Evolutionary conservation across 2,888 invertebrate species (phyloP).

Genomic region (Nephrocerus scutellatus): DNA sequence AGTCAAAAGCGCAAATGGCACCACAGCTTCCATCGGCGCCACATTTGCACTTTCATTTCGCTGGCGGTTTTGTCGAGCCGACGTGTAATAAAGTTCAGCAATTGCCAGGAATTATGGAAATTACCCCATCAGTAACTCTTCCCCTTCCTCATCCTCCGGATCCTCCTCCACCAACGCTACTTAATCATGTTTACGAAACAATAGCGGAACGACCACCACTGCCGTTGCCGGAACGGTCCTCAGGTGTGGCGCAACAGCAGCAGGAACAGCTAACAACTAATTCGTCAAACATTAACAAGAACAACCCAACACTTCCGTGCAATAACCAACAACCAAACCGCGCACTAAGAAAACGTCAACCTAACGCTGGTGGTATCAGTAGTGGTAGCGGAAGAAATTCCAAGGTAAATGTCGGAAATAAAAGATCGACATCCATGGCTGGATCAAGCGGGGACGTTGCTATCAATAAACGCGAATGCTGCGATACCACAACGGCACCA

Average conservation of each 20-base stretch:
- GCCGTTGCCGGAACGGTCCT: slow-evolving; percentile 19
- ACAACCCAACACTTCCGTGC: no score
- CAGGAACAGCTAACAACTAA: no score
- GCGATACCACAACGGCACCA: slow-evolving; percentile 2
- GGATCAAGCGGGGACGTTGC: no score
- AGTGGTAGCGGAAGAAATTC: no score
- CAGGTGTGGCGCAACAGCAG: no score
- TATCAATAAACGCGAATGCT: no score
- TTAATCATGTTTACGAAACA: slow-evolving; percentile 33
- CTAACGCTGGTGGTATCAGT: no score
- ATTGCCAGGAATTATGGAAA: slow-evolving; percentile 18
- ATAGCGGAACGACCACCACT: slow-evolving; percentile 28
- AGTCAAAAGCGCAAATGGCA: slow-evolving; percentile 18
- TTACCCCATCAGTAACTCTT: slow-evolving; percentile 12
- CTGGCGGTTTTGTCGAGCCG: slow-evolving; percentile 29
- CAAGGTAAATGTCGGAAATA: no score
- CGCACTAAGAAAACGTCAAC: no score
- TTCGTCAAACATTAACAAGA: no score
- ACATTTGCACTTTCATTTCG: slow-evolving; percentile 26
- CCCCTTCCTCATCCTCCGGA: slow-evolving; percentile 1
- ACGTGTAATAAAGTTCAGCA: slow-evolving; percentile 23
- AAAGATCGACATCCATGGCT: no score
- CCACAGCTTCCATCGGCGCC: slow-evolving; percentile 11
- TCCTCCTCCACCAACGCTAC: slow-evolving; percentile 22
- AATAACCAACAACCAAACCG: no score